These are phyloP conservation scores for Galaxias olidus DNA, from an alignment of 2,797 vertebrate species.

Conservation along the genomic window DNA sequence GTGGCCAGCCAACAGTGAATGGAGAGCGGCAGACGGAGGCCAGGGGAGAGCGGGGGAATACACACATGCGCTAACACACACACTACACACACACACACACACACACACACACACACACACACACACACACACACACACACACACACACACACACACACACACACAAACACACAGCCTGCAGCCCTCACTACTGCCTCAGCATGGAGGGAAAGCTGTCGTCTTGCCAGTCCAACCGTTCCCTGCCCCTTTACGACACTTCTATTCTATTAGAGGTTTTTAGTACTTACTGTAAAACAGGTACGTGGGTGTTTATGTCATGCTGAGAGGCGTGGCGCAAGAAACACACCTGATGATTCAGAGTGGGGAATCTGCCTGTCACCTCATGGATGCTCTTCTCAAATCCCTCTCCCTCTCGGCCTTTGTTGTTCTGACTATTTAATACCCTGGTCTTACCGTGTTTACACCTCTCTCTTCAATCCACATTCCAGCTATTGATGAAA, in stretches of 20 bases:
- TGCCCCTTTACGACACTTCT: background rate
- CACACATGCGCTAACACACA: background rate
- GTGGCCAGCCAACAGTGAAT: background rate
- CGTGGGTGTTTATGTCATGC: background rate
- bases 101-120: background rate
- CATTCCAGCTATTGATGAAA: no score
- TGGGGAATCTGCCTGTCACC: no score
- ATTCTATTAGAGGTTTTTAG: background rate
- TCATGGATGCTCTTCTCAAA: no score
- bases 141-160: no score
- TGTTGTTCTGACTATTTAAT: no score
- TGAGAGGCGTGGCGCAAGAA: no score
- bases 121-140: background rate
- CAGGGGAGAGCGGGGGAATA: slow-evolving; percentile 11
- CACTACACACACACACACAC: no score
- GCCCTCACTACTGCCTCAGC: background rate
- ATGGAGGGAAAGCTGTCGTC: background rate
- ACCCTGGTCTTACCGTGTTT: no score
- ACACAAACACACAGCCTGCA: background rate
- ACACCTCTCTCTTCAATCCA: no score
- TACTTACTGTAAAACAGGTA: background rate
- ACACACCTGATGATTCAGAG: no score
- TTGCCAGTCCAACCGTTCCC: background rate
- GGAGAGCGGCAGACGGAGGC: slow-evolving; percentile 1
- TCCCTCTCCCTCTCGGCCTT: no score